phyloP scores from a whole-genome alignment of 2,888 invertebrate species.

The Phortica magna region DNA sequence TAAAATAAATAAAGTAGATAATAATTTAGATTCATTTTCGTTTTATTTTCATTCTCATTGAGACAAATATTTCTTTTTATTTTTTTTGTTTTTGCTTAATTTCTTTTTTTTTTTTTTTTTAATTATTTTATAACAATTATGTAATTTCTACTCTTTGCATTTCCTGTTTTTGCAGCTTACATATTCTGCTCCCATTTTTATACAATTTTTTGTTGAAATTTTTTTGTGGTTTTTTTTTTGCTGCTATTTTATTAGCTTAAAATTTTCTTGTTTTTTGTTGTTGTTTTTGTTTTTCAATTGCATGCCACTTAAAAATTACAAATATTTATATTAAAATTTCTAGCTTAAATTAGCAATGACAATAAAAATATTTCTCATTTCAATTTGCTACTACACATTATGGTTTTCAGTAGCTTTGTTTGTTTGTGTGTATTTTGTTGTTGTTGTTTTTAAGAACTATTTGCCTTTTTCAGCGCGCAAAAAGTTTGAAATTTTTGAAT shows the following conservation, averaged over 20 bases:
- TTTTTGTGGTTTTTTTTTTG: slow-evolving; percentile 32
- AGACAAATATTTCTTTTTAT: slow-evolving; percentile 62
- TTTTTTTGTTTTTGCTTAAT: neutral
- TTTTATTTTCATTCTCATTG: slow-evolving; percentile 59
- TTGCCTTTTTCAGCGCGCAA: too few species aligned
- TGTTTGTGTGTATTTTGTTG: neutral
- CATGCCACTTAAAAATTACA: slow-evolving; percentile 12
- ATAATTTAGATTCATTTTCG: neutral
- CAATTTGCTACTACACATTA: neutral
- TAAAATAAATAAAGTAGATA: neutral
- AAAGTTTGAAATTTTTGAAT: too few species aligned
- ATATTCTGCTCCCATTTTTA: neutral
- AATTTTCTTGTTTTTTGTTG: slow-evolving; percentile 48
- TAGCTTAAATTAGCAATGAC: slow-evolving; percentile 71
- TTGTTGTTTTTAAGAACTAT: neutral
- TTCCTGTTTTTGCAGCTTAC: slow-evolving; percentile 14
- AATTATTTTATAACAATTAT: slow-evolving; percentile 64
- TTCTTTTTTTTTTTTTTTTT: neutral
- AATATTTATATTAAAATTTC: slow-evolving; percentile 66
- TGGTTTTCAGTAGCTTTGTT: neutral
- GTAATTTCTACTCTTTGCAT: slow-evolving; percentile 61
- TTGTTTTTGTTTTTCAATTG: slow-evolving; percentile 55
- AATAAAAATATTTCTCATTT: slow-evolving; percentile 62
- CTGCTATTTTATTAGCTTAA: slow-evolving; percentile 42
- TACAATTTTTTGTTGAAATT: slow-evolving; percentile 27